These are phyloP conservation scores for Nilaparvata lugens DNA, from an alignment of 1,140 invertebrate species.

Conservation along the genomic window DNA sequence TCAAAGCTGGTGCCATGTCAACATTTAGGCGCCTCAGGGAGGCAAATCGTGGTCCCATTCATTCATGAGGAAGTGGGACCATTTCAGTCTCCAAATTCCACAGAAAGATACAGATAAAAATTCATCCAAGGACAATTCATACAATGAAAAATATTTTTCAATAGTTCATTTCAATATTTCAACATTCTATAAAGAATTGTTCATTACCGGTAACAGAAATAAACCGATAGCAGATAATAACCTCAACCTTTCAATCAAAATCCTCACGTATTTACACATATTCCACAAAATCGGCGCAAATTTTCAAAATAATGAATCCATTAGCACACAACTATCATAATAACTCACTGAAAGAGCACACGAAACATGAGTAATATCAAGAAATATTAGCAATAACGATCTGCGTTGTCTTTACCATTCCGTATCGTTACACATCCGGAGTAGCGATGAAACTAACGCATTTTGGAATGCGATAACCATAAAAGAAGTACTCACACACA, in stretches of 20 bases:
- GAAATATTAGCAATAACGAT: too few relatives aligned
- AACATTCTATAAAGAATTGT: not conserved
- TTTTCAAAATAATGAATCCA: too few relatives aligned
- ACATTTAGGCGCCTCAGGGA: conserved; percentile 44
- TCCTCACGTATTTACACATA: too few relatives aligned
- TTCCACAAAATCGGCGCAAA: too few relatives aligned
- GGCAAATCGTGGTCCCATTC: conserved; percentile 31
- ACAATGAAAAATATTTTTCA: not conserved
- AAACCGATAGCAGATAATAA: not conserved
- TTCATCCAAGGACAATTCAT: too few relatives aligned
- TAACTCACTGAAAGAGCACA: too few relatives aligned
- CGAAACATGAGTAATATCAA: too few relatives aligned
- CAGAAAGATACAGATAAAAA: not conserved
- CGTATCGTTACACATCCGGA: not conserved
- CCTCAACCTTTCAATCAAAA: not conserved
- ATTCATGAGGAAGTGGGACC: conserved; percentile 22
- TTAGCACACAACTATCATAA: too few relatives aligned
- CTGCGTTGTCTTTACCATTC: not conserved
- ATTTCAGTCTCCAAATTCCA: not conserved
- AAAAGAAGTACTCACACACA: not conserved
- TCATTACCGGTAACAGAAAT: not conserved
- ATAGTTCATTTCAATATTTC: not conserved
- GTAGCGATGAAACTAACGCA: not conserved
- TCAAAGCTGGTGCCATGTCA: conserved; percentile 65
- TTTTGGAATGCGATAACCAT: not conserved